phyloP scores from a whole-genome alignment of 1,140 invertebrate genomes.

The Tetragonula clypearis region DNA sequence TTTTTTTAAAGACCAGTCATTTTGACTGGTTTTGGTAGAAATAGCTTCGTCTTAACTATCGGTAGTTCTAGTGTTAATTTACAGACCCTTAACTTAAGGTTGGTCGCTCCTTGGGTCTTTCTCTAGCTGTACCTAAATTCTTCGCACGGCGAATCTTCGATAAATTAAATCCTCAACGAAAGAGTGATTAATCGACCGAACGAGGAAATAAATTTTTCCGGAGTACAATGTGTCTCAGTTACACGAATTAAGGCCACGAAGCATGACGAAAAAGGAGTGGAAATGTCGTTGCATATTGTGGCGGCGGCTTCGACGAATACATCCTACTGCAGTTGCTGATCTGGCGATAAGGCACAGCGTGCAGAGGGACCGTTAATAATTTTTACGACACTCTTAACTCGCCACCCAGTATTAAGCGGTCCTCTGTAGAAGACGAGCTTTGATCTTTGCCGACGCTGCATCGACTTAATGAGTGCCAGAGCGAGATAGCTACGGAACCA shows the following conservation, averaged over 20 bases:
- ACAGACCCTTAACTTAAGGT: neutral
- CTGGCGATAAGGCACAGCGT: conserved; percentile 72
- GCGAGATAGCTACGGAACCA: conserved; percentile 53
- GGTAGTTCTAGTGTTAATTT: no score
- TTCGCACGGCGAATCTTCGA: neutral
- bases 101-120: neutral
- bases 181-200: neutral
- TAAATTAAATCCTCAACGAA: neutral
- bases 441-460: conserved; percentile 78
- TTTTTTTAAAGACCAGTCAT: no score
- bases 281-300: conserved; percentile 60
- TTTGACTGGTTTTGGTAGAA: no score
- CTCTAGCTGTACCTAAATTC: neutral
- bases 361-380: conserved; percentile 74
- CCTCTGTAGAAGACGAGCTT: conserved; percentile 74
- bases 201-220: neutral
- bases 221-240: conserved; percentile 1
- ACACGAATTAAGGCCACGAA: neutral
- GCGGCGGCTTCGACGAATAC: conserved; percentile 57
- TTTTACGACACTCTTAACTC: conserved; percentile 79
- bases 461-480: conserved; percentile 71
- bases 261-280: neutral
- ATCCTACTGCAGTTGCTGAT: conserved; percentile 62
- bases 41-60: no score
- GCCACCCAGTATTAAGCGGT: conserved; percentile 79